Percentiles rank a stretch among this genome's conserved stretches.
Conservation (phyloP, 2,797 vertebrate genomes). For the Sphenodon punctatus region DNA sequence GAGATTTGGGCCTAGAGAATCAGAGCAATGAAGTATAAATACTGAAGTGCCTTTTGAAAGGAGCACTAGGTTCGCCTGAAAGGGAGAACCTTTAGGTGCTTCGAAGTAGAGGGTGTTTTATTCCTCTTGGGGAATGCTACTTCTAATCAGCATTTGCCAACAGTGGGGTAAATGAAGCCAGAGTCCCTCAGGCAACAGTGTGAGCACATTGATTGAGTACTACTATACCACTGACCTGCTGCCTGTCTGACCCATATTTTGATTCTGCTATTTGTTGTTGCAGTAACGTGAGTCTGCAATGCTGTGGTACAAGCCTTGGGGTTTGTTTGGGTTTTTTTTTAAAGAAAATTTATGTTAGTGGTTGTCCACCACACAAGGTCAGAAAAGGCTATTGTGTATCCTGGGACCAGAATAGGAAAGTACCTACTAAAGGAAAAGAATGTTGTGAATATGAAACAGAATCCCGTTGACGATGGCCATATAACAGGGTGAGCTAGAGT, state of each 20-base stretch:
- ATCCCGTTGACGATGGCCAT: accelerated
- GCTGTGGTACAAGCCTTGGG: neutral
- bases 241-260: slow-evolving; percentile 7
- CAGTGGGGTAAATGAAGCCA: neutral
- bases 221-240: neutral
- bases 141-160: accelerated
- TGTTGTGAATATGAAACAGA: neutral
- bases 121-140: slow-evolving; percentile 19
- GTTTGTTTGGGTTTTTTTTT: slow-evolving; percentile 23
- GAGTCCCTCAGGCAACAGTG: neutral
- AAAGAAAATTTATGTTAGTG: neutral
- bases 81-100: neutral
- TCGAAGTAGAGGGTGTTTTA: slow-evolving; percentile 2
- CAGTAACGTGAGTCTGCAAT: neutral
- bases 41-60: neutral
- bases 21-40: neutral
- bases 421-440: neutral
- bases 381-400: no score
- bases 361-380: slow-evolving; percentile 19
- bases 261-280: slow-evolving; percentile 18
- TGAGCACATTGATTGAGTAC: neutral
- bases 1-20: accelerated
- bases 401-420: neutral
- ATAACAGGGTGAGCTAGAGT: no score
- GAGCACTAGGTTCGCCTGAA: neutral